Conservation (phyloP, 2,888 invertebrate genomes). For the Darwinula stevensoni region DNA sequence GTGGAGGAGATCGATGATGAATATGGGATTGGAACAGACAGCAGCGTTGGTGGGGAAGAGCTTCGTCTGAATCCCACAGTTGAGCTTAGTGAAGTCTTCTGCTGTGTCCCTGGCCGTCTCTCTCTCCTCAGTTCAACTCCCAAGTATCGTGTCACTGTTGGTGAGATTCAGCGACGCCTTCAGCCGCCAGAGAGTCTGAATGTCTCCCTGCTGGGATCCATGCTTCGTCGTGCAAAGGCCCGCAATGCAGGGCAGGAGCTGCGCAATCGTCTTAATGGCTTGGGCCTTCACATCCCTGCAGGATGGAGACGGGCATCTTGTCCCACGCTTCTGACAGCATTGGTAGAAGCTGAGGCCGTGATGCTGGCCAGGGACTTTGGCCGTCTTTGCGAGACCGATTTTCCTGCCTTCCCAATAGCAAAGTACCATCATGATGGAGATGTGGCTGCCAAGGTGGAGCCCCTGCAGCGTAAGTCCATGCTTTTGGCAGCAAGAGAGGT, state of each 20-base stretch:
- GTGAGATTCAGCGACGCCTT: conserved; percentile 21
- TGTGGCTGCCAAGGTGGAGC: background rate
- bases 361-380: conserved; percentile 1
- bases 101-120: conserved; percentile 21
- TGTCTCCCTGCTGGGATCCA: conserved; percentile 23
- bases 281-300: background rate
- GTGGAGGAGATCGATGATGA: background rate
- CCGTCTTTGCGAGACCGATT: background rate
- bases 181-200: conserved; percentile 24
- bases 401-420: background rate
- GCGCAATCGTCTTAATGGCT: background rate
- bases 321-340: background rate
- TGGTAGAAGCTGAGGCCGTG: conserved; percentile 1
- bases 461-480: background rate
- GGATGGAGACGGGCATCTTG: background rate
- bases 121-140: conserved; percentile 22
- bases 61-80: background rate
- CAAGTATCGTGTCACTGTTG: conserved; percentile 24
- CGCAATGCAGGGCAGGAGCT: background rate
- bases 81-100: conserved; percentile 16
- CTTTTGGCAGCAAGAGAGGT: background rate
- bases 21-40: background rate
- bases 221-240: conserved; percentile 15
- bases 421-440: background rate
- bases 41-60: background rate